These are phyloP conservation scores for Ips typographus DNA, from an alignment of 1,140 invertebrate species.

Conservation along the genomic window DNA sequence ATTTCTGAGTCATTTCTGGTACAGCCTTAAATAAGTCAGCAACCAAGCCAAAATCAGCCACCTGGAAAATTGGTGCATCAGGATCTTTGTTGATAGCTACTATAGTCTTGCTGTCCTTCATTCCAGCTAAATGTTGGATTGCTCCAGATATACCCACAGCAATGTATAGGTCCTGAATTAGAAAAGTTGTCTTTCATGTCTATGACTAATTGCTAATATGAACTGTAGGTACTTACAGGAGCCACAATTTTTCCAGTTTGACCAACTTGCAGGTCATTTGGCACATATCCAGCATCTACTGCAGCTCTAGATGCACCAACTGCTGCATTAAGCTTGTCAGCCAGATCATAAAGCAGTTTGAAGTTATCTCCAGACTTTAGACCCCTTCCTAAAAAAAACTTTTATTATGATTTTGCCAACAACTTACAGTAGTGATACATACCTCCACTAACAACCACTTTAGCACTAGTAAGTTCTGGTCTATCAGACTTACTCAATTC, in stretches of 20 bases:
- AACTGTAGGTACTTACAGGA: conserved; percentile 55
- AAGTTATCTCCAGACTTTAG: conserved; percentile 99
- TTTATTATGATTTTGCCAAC: no score
- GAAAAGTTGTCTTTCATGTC: background rate
- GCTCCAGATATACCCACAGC: conserved; percentile 98
- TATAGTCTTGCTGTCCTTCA: conserved; percentile 99
- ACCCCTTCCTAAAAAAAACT: conserved; percentile 61
- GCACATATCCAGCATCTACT: conserved; percentile 98
- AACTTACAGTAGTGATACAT: no score
- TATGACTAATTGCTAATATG: background rate
- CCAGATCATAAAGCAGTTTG: conserved; percentile 91
- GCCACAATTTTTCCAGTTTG: conserved; percentile 99
- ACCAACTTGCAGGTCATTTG: conserved; percentile 98
- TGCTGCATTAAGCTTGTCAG: conserved; percentile 95
- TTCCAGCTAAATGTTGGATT: conserved; percentile 98
- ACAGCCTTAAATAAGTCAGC: background rate
- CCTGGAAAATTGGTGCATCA: background rate
- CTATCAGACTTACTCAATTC: conserved; percentile 94
- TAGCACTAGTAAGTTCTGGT: conserved; percentile 91
- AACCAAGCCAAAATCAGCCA: background rate
- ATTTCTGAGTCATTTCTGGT: background rate
- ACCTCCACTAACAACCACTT: conserved; percentile 85
- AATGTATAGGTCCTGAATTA: conserved; percentile 83
- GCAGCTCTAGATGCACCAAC: conserved; percentile 98
- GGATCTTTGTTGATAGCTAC: conserved; percentile 98